Percentiles rank a stretch among this genome's conserved stretches.
phyloP scores from a whole-genome alignment of 1,140 invertebrate genomes.

The Lepidurus apus region DNA sequence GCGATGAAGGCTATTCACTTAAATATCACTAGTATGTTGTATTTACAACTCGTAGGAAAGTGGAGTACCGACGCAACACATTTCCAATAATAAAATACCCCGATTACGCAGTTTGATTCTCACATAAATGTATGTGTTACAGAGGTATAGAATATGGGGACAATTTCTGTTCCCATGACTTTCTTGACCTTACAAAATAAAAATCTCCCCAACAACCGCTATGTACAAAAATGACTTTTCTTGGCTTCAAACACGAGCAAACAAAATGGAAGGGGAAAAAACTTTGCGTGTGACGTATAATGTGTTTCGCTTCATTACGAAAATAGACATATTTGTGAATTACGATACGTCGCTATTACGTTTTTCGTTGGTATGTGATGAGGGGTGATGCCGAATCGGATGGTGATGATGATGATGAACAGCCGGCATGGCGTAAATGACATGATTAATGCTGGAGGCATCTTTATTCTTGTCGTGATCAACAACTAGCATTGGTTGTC shows the following conservation, averaged over 20 bases:
- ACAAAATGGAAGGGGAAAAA: background rate
- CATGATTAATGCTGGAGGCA: background rate
- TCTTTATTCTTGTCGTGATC: background rate
- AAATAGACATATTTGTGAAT: background rate
- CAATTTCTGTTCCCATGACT: background rate
- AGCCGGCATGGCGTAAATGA: background rate
- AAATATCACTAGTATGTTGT: background rate
- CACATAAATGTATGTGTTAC: background rate
- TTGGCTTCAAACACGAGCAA: background rate
- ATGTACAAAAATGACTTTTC: background rate
- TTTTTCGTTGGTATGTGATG: slow-evolving; percentile 2
- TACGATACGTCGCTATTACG: background rate
- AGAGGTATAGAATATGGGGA: no score
- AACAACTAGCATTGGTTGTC: background rate
- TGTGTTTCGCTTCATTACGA: background rate
- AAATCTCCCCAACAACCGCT: background rate
- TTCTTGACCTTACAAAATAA: background rate
- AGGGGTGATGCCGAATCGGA: background rate
- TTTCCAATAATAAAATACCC: background rate
- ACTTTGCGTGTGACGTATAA: background rate
- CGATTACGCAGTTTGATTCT: background rate
- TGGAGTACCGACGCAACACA: background rate
- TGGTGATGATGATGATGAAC: slow-evolving; percentile 21
- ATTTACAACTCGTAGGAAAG: background rate
- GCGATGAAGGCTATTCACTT: background rate